Conservation (phyloP, 2,888 invertebrate species). For the Punctoribates punctum region DNA sequence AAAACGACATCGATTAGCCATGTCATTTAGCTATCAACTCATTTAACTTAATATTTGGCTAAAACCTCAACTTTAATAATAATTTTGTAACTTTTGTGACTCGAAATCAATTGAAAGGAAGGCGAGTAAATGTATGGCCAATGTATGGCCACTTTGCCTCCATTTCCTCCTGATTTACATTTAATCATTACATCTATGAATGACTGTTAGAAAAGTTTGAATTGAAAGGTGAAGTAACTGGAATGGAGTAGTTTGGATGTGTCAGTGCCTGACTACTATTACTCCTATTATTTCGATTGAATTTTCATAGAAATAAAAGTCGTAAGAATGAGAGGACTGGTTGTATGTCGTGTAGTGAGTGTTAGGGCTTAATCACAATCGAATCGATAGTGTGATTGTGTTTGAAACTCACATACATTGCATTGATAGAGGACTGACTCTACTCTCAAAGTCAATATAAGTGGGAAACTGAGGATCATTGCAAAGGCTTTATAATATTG, state of each 20-base stretch:
- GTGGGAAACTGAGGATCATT: slow-evolving; percentile 20
- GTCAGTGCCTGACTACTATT: too few species aligned
- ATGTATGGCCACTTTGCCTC: neutral
- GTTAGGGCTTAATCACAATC: neutral
- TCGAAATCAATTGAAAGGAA: too few species aligned
- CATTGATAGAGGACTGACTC: neutral
- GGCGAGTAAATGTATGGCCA: neutral
- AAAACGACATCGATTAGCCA: too few species aligned
- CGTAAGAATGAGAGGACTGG: neutral
- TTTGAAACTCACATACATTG: neutral
- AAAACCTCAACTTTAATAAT: too few species aligned
- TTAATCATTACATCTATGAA: neutral
- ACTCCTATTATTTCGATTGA: slow-evolving; percentile 14
- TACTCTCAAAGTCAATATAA: slow-evolving; percentile 1
- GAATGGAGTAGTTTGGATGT: neutral
- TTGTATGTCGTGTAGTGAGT: neutral
- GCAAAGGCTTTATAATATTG: slow-evolving; percentile 33
- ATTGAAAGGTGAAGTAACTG: neutral
- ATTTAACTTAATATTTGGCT: too few species aligned
- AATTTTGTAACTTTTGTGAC: too few species aligned
- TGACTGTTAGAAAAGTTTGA: neutral
- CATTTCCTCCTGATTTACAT: neutral
- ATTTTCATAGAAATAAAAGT: slow-evolving; percentile 15
- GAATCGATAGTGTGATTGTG: slow-evolving; percentile 23
- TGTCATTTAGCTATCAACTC: too few species aligned